These are phyloP conservation scores for Ceyx melanurus DNA, from an alignment of 2,113 vertebrate genomes.

Conservation along the genomic window DNA sequence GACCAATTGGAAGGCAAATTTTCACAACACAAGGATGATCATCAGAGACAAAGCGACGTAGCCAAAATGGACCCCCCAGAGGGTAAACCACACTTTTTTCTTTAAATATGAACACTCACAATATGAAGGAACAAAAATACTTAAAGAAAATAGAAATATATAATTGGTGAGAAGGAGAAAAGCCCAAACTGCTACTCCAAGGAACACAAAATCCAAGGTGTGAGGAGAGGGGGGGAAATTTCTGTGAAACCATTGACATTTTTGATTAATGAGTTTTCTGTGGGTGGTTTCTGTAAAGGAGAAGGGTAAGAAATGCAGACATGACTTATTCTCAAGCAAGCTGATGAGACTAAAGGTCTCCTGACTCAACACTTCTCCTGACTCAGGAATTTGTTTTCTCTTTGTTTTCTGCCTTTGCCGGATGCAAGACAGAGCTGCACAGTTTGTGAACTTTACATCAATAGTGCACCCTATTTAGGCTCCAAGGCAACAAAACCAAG, in stretches of 20 bases:
- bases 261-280: slow-evolving; percentile 17
- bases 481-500: background rate
- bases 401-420: background rate
- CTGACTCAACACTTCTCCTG: slow-evolving; percentile 46
- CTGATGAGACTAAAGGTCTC: background rate
- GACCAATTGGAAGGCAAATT: rapidly evolving
- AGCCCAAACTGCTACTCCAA: background rate
- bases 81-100: background rate
- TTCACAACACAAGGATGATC: background rate
- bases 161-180: background rate
- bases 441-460: background rate
- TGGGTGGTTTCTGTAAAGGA: slow-evolving; percentile 17
- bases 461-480: background rate
- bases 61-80: background rate
- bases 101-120: background rate
- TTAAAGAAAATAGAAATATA: background rate
- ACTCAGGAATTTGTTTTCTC: background rate
- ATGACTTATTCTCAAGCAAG: background rate
- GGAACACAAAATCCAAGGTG: background rate
- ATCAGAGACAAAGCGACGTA: rapidly evolving
- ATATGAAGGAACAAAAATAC: background rate
- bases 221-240: background rate
- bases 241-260: slow-evolving; percentile 3
- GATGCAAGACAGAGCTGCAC: background rate
- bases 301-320: background rate